Evolutionary conservation across 2,113 vertebrate genomes (phyloP).

Genomic region (Dermatemys mawii): DNA sequence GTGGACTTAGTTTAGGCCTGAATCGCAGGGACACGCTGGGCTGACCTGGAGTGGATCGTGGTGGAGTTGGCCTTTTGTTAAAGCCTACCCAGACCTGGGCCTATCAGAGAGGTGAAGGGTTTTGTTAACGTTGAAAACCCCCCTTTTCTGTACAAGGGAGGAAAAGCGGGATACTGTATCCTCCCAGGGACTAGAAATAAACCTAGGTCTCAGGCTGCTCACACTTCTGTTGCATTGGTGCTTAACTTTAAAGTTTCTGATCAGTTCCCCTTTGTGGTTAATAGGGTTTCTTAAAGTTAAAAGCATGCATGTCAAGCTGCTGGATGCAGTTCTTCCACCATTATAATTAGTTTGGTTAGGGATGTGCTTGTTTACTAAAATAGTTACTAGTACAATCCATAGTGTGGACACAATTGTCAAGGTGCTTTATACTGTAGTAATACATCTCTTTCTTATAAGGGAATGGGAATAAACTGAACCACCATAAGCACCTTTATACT

Average conservation of each 20-base stretch:
- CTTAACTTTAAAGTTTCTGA: neutral
- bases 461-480: neutral
- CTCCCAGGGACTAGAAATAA: neutral
- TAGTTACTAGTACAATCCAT: neutral
- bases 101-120: too few species aligned
- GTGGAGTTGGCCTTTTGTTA: too few species aligned
- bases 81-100: too few species aligned
- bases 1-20: too few species aligned
- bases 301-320: too few species aligned
- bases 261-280: neutral
- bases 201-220: neutral
- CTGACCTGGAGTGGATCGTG: too few species aligned
- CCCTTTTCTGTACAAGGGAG: neutral
- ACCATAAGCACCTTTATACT: neutral
- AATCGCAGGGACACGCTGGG: too few species aligned
- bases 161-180: neutral
- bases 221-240: neutral
- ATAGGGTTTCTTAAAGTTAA: neutral
- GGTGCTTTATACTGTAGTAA: neutral
- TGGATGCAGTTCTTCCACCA: too few species aligned
- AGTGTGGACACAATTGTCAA: neutral
- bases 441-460: neutral
- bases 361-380: too few species aligned
- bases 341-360: too few species aligned
- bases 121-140: too few species aligned